Percentiles rank a stretch among this genome's conserved stretches.
Evolutionary conservation across 2,797 vertebrate genomes (phyloP).

Genomic region (Ctenochaetus hawaiiensis): DNA sequence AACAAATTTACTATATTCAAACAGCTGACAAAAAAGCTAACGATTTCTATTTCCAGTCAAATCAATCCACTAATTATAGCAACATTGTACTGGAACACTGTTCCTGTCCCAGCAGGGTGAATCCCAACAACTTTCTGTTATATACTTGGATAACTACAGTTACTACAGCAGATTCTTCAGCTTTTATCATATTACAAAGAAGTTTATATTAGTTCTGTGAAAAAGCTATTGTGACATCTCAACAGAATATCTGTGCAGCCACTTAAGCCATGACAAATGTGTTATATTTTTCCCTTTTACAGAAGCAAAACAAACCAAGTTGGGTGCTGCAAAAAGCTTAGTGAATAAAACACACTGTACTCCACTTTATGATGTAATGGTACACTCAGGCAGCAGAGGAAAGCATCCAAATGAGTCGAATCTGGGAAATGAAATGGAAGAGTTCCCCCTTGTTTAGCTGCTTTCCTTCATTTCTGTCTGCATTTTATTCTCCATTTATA

Average conservation of each 20-base stretch:
- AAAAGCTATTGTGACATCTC: background rate
- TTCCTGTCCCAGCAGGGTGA: background rate
- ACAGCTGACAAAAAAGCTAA: background rate
- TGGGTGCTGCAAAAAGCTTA: background rate
- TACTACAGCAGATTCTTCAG: background rate
- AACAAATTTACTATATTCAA: constrained; percentile 13
- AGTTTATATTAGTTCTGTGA: background rate
- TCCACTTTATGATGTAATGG: constrained; percentile 34
- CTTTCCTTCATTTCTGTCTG: constrained; percentile 12
- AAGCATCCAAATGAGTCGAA: constrained; percentile 44
- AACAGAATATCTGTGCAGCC: background rate
- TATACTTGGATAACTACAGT: background rate
- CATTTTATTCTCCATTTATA: constrained; percentile 35
- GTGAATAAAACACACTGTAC: constrained; percentile 9
- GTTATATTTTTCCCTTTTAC: background rate
- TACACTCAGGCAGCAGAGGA: constrained; percentile 23
- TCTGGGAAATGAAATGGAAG: constrained; percentile 47
- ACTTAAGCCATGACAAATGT: background rate
- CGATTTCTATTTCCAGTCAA: background rate
- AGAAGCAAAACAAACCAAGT: background rate
- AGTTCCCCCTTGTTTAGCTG: constrained; percentile 17
- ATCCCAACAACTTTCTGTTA: background rate
- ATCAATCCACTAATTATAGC: background rate
- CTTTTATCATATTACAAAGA: constrained; percentile 8
- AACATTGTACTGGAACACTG: background rate